Conservation (phyloP, 1,140 invertebrate species). For the Artemia franciscana region DNA sequence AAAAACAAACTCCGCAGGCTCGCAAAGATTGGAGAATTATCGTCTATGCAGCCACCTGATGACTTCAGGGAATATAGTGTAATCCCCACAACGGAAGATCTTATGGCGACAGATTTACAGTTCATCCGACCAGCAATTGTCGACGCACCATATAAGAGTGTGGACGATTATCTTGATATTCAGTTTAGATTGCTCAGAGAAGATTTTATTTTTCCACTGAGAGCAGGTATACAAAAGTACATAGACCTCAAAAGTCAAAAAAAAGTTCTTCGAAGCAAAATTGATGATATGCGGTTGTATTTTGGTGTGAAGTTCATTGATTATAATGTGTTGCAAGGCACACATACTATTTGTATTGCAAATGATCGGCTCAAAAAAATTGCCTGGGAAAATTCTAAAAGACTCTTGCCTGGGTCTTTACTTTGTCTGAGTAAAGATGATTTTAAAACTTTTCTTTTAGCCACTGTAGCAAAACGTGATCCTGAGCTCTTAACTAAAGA, state of each 20-base stretch:
- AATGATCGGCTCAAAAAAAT: too few relatives aligned
- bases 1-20: too few relatives aligned
- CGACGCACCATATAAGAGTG: conserved; percentile 20
- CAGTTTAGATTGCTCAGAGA: conserved; percentile 30
- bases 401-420: not conserved
- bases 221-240: conserved; percentile 25
- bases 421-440: not conserved
- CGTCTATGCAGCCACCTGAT: too few relatives aligned
- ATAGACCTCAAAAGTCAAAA: conserved; percentile 2
- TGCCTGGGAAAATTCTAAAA: not conserved
- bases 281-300: conserved; percentile 9
- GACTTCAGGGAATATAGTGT: conserved; percentile 4
- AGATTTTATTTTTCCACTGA: conserved; percentile 36
- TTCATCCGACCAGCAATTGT: conserved; percentile 22
- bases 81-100: conserved; percentile 3
- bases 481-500: not conserved
- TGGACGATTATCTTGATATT: conserved; percentile 28
- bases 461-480: not conserved
- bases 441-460: not conserved
- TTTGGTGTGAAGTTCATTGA: conserved; percentile 4
- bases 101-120: not conserved
- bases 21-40: too few relatives aligned
- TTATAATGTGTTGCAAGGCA: too few relatives aligned
- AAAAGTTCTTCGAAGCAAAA: not conserved
- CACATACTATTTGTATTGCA: too few relatives aligned